Evolutionary conservation across 2,888 invertebrate species (phyloP).

Genomic region (Cataglyphis altisquamis): DNA sequence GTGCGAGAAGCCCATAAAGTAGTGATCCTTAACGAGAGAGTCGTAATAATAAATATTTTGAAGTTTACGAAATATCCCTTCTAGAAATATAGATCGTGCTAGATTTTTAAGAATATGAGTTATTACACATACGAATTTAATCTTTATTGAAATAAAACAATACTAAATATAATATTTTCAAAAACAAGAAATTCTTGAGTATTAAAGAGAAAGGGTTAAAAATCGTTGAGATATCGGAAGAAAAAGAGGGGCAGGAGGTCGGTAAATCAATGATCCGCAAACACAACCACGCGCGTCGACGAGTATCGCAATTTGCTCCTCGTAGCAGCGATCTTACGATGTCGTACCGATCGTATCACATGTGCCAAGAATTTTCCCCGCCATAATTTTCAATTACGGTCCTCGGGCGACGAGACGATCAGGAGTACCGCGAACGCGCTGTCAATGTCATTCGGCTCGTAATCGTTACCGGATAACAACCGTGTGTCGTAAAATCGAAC

Average conservation of each 20-base stretch:
- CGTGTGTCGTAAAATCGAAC: conserved; percentile 56
- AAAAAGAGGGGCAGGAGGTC: conserved; percentile 16
- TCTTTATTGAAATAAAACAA: background rate
- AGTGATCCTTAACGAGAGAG: conserved; percentile 24
- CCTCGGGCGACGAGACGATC: conserved; percentile 31
- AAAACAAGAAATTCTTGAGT: background rate
- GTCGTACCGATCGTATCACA: conserved; percentile 44
- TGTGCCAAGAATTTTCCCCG: conserved; percentile 5
- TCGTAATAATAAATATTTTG: background rate
- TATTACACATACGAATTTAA: background rate
- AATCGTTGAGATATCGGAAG: conserved; percentile 9
- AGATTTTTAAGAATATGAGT: background rate
- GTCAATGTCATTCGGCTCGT: conserved; percentile 50
- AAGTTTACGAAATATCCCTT: background rate
- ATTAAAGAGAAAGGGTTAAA: background rate
- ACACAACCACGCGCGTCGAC: conserved; percentile 4
- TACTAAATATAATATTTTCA: background rate
- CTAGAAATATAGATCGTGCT: background rate
- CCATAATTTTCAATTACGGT: conserved; percentile 73
- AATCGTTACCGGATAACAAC: conserved; percentile 55
- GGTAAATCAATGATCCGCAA: conserved; percentile 48
- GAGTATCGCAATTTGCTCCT: background rate
- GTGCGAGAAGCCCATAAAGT: background rate
- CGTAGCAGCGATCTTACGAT: conserved; percentile 49
- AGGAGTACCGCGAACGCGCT: conserved; percentile 8